These are phyloP conservation scores for Polydrusus pterygomalis DNA, from an alignment of 2,888 invertebrate species.

Conservation along the genomic window DNA sequence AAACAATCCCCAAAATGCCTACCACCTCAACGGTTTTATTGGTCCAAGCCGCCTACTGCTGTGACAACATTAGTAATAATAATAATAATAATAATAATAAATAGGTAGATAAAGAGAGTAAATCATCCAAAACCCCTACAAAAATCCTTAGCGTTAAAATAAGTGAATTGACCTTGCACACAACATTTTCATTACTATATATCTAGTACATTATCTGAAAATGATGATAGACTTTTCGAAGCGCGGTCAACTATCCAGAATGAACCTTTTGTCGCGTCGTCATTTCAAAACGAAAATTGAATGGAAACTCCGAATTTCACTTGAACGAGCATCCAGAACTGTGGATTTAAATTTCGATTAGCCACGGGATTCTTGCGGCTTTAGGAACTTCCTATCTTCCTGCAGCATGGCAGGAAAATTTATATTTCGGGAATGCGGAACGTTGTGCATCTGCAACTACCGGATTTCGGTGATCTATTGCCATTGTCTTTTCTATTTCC, in stretches of 20 bases:
- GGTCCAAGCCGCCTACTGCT: too few relatives aligned
- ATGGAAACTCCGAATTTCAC: slow-evolving; percentile 48
- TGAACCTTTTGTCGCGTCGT: slow-evolving; percentile 38
- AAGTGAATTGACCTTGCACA: too few relatives aligned
- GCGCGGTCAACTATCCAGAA: slow-evolving; percentile 29
- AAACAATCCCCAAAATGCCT: too few relatives aligned
- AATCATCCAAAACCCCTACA: too few relatives aligned
- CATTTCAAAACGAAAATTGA: slow-evolving; percentile 44
- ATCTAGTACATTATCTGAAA: not conserved
- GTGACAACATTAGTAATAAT: too few relatives aligned
- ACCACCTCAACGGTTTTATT: too few relatives aligned
- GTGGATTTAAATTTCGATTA: slow-evolving; percentile 53
- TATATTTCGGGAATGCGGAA: slow-evolving; percentile 29
- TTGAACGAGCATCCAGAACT: slow-evolving; percentile 41
- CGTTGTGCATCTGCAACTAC: slow-evolving; percentile 20
- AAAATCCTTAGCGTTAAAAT: too few relatives aligned
- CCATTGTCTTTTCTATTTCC: slow-evolving; percentile 36
- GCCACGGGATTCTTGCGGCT: slow-evolving; percentile 48
- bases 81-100: too few relatives aligned
- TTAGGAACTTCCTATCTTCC: slow-evolving; percentile 46
- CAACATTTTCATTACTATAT: too few relatives aligned
- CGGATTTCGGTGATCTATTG: slow-evolving; percentile 24
- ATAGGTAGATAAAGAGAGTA: too few relatives aligned
- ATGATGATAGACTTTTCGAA: not conserved
- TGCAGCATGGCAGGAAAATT: slow-evolving; percentile 46